Conservation (phyloP, 2,797 vertebrate species). For the Gymnopithys bicolor region DNA sequence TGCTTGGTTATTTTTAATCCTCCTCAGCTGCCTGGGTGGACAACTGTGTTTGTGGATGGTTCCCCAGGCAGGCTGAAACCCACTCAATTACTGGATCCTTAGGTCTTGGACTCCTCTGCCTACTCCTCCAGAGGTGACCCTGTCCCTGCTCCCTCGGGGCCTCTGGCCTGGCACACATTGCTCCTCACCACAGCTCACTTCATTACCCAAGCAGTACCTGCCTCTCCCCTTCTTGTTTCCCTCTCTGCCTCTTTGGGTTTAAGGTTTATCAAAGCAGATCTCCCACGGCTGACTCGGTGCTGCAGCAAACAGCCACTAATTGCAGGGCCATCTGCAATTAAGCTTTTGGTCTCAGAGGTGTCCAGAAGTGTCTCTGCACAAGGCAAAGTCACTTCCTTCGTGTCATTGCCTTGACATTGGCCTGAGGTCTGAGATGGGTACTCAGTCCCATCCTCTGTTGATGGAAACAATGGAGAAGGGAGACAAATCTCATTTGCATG, state of each 20-base stretch:
- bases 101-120: neutral
- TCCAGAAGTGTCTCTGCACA: neutral
- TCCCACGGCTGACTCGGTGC: neutral
- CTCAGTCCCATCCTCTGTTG: neutral
- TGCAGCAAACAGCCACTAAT: neutral
- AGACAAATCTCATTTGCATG: constrained; percentile 10
- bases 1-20: constrained; percentile 37
- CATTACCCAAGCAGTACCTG: neutral
- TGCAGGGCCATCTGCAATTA: constrained; percentile 8
- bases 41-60: neutral
- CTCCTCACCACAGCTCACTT: constrained; percentile 7
- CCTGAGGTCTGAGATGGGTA: neutral
- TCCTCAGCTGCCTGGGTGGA: neutral
- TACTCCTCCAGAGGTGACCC: constrained; percentile 19
- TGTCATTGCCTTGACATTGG: neutral
- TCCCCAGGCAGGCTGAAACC: neutral
- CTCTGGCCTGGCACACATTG: constrained; percentile 24
- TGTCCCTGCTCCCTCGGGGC: neutral
- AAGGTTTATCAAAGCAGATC: constrained; percentile 28
- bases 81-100: constrained; percentile 18
- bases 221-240: neutral
- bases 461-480: neutral
- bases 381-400: neutral
- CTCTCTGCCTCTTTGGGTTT: neutral
- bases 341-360: neutral